phyloP scores from a whole-genome alignment of 2,113 vertebrate genomes.

The Arothron firmamentum region DNA sequence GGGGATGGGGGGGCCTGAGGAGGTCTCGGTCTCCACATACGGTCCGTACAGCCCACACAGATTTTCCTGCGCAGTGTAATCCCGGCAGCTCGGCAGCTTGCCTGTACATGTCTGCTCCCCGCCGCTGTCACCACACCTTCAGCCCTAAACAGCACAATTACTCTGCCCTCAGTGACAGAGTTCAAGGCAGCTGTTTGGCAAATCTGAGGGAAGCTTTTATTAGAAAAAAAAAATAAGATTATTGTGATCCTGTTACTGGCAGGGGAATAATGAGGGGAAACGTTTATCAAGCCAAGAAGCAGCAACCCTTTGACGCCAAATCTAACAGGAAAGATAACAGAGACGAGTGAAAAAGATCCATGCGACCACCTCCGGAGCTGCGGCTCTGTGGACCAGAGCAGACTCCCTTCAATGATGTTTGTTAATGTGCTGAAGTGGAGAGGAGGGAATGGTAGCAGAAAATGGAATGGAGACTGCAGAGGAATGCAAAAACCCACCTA shows the following conservation, averaged over 20 bases:
- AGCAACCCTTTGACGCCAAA: background rate
- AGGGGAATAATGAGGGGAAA: background rate
- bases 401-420: constrained; percentile 19
- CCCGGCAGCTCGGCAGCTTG: constrained; percentile 70
- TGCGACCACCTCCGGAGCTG: background rate
- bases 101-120: constrained; percentile 68
- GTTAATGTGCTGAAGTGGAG: constrained; percentile 31
- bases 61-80: constrained; percentile 54
- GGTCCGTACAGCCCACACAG: constrained; percentile 10
- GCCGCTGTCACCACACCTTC: constrained; percentile 77
- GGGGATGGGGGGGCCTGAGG: background rate
- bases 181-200: constrained; percentile 32
- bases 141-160: constrained; percentile 64
- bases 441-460: constrained; percentile 49
- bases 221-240: constrained; percentile 11
- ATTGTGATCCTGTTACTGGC: background rate
- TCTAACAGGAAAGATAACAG: background rate
- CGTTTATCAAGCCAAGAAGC: background rate
- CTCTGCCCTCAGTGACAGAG: constrained; percentile 52
- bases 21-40: constrained; percentile 6
- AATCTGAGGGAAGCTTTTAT: constrained; percentile 13
- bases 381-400: background rate
- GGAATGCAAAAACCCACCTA: constrained; percentile 64
- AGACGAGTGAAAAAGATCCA: background rate
- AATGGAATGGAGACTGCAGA: constrained; percentile 50